A percentile compares a stretch with the other conserved stretches of the same genome.
phyloP scores from a whole-genome alignment of 2,797 vertebrate species.

The Cottoperca gobio region DNA sequence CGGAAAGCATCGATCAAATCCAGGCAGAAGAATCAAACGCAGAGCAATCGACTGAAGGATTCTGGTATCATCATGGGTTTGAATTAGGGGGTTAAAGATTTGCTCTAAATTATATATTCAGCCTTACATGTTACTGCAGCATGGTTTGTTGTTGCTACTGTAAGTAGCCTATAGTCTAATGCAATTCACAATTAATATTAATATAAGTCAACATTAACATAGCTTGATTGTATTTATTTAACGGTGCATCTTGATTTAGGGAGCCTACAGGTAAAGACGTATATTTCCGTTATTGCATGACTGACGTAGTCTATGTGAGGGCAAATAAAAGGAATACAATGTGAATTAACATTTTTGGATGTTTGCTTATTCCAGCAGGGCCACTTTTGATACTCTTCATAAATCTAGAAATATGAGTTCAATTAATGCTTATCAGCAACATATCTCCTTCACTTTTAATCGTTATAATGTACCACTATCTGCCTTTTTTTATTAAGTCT shows the following conservation, averaged over 20 bases:
- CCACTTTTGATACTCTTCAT: background rate
- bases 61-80: background rate
- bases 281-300: background rate
- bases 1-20: constrained; percentile 59
- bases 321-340: background rate
- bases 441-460: background rate
- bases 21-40: constrained; percentile 52
- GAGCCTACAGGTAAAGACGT: background rate
- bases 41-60: constrained; percentile 63
- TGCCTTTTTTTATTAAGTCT: background rate
- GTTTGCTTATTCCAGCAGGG: background rate
- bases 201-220: background rate
- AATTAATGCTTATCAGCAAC: constrained; percentile 7
- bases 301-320: background rate
- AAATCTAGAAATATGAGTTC: background rate
- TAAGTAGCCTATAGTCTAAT: background rate
- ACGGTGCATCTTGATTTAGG: background rate
- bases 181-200: background rate
- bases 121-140: background rate
- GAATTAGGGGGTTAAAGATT: background rate
- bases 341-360: background rate
- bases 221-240: background rate
- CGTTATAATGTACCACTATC: background rate
- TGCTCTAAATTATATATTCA: background rate
- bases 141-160: background rate